Conservation (phyloP, 2,113 vertebrate species). For the Thalassarche chlororhynchos region DNA sequence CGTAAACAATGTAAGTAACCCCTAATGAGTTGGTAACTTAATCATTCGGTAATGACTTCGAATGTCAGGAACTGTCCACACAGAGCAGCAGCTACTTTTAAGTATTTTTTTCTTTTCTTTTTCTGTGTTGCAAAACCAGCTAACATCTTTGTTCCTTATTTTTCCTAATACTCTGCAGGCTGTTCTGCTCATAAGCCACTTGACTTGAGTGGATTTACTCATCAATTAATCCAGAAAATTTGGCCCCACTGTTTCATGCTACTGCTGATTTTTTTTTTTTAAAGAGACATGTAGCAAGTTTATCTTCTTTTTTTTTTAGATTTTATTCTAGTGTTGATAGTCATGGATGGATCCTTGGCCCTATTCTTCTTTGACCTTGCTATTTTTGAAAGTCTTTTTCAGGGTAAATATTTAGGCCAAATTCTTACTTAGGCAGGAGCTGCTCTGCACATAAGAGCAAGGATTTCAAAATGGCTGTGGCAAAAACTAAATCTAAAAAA, state of each 20-base stretch:
- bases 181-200: background rate
- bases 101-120: background rate
- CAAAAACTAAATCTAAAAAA: background rate
- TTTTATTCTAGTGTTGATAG: background rate
- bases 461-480: background rate
- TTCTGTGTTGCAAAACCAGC: background rate
- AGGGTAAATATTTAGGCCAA: conserved; percentile 32
- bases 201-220: background rate
- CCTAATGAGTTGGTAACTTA: conserved; percentile 34
- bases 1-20: conserved; percentile 43
- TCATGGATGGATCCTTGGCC: conserved; percentile 26
- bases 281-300: background rate
- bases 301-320: background rate
- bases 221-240: background rate
- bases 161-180: background rate
- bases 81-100: background rate
- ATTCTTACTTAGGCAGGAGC: background rate
- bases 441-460: background rate
- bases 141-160: background rate
- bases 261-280: background rate
- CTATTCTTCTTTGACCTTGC: conserved; percentile 17
- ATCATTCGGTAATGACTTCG: conserved; percentile 11
- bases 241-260: background rate
- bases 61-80: conserved; percentile 4
- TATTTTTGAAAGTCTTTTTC: conserved; percentile 43